Conservation (phyloP, 1,140 invertebrate genomes). For the Ditylenchus dipsaci region DNA sequence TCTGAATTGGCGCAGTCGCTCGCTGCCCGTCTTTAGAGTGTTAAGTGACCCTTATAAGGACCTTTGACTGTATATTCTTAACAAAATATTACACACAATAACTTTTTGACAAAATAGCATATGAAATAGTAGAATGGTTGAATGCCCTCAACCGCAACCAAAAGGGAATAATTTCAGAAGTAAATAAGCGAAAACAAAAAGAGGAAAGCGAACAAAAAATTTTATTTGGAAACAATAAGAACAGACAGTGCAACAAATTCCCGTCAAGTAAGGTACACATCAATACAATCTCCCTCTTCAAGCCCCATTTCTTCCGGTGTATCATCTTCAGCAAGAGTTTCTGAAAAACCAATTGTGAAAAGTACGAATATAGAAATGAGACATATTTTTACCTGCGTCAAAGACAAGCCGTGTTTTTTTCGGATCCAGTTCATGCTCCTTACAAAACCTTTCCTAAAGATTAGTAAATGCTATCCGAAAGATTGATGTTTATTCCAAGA, state of each 20-base stretch:
- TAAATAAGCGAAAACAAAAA: not conserved
- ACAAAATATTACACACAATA: too few relatives aligned
- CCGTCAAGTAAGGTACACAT: slow-evolving; percentile 10
- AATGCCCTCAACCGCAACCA: too few relatives aligned
- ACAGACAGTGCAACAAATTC: not conserved
- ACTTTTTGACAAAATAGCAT: too few relatives aligned
- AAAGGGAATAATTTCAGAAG: too few relatives aligned
- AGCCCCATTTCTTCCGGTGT: slow-evolving; percentile 14
- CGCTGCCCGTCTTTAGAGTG: too few relatives aligned
- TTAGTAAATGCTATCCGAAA: not conserved
- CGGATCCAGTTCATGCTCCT: slow-evolving; percentile 11
- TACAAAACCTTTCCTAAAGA: slow-evolving; percentile 20
- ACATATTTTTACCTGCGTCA: slow-evolving; percentile 11
- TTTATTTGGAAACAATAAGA: not conserved
- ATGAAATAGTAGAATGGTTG: too few relatives aligned
- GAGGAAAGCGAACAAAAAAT: not conserved
- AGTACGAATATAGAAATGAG: not conserved
- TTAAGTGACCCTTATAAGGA: too few relatives aligned
- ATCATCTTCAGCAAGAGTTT: slow-evolving; percentile 18
- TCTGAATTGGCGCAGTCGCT: too few relatives aligned
- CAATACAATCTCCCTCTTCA: slow-evolving; percentile 30
- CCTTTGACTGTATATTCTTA: too few relatives aligned
- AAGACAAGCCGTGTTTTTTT: slow-evolving; percentile 16
- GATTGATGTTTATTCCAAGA: not conserved
- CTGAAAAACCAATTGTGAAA: not conserved